Percentiles rank a stretch among this genome's conserved stretches.
These are phyloP conservation scores for Enteromius treurensis DNA, from an alignment of 2,797 vertebrate species.

Conservation along the genomic window DNA sequence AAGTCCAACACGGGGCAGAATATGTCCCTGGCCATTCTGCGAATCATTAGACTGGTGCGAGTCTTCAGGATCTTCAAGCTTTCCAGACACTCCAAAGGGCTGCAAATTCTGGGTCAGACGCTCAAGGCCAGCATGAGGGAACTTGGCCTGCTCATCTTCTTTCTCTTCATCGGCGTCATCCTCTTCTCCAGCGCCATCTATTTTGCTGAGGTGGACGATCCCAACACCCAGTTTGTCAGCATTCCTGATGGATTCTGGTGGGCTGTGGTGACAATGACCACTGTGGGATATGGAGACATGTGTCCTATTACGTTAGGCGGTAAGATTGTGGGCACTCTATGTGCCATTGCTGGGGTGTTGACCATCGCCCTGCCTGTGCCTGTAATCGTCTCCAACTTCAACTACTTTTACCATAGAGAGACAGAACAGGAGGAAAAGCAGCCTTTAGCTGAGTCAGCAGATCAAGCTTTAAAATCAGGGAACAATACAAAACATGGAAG, in stretches of 20 bases:
- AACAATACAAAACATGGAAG: conserved; percentile 74
- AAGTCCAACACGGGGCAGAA: conserved; percentile 83
- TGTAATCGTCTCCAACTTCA: conserved; percentile 97
- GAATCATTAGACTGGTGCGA: conserved; percentile 91
- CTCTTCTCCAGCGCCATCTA: conserved; percentile 96
- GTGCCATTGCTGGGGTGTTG: conserved; percentile 93
- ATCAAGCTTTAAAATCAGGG: conserved; percentile 73
- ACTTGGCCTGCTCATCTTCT: conserved; percentile 91
- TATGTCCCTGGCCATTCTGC: conserved; percentile 94
- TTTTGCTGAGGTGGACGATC: conserved; percentile 94
- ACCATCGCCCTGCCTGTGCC: conserved; percentile 97
- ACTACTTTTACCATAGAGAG: conserved; percentile 98
- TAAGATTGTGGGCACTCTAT: conserved; percentile 93
- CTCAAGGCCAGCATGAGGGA: conserved; percentile 92
- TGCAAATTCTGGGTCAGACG: conserved; percentile 92
- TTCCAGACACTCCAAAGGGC: conserved; percentile 89
- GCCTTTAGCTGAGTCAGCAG: conserved; percentile 73
- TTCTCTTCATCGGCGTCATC: conserved; percentile 96
- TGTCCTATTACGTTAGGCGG: conserved; percentile 92
- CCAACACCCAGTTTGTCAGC: conserved; percentile 93
- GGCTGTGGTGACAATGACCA: conserved; percentile 98
- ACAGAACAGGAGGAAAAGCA: conserved; percentile 91
- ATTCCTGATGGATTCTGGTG: conserved; percentile 99
- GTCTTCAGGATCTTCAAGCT: conserved; percentile 98
- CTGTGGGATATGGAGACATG: conserved; percentile 98